Conservation (phyloP, 1,140 invertebrate species). For the Dinoponera quadriceps region DNA sequence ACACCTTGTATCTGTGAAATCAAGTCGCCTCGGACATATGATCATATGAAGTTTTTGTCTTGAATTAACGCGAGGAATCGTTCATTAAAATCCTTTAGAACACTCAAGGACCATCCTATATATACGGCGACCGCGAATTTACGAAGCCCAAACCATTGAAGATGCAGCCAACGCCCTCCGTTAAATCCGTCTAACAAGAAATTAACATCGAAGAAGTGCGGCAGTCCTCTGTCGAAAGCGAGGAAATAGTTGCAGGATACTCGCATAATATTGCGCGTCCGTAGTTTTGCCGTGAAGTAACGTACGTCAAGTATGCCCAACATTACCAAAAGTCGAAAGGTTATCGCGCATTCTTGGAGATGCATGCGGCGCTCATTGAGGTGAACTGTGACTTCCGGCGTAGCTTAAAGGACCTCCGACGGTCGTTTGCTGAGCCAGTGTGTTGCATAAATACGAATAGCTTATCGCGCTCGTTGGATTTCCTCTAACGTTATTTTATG, state of each 20-base stretch:
- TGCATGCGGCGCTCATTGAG: slow-evolving; percentile 28
- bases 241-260: slow-evolving; percentile 21
- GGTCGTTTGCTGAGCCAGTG: not conserved
- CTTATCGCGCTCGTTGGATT: slow-evolving; percentile 23
- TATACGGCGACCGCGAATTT: not conserved
- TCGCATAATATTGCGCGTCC: not conserved
- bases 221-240: not conserved
- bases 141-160: not conserved
- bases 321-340: slow-evolving; percentile 13
- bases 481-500: not conserved
- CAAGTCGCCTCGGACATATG: too few species aligned
- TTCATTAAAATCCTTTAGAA: too few species aligned
- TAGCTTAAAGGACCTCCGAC: not conserved
- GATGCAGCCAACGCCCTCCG: not conserved
- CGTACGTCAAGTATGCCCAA: slow-evolving; percentile 26
- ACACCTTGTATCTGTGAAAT: too few species aligned
- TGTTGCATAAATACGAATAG: slow-evolving; percentile 7
- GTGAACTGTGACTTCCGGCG: not conserved
- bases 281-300: slow-evolving; percentile 18
- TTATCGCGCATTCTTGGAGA: slow-evolving; percentile 42
- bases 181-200: not conserved
- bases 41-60: too few species aligned
- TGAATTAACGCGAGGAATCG: too few species aligned
- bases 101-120: not conserved
- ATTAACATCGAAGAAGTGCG: not conserved